Evolutionary conservation across 2,797 vertebrate genomes (phyloP).

Genomic region (Manis javanica): DNA sequence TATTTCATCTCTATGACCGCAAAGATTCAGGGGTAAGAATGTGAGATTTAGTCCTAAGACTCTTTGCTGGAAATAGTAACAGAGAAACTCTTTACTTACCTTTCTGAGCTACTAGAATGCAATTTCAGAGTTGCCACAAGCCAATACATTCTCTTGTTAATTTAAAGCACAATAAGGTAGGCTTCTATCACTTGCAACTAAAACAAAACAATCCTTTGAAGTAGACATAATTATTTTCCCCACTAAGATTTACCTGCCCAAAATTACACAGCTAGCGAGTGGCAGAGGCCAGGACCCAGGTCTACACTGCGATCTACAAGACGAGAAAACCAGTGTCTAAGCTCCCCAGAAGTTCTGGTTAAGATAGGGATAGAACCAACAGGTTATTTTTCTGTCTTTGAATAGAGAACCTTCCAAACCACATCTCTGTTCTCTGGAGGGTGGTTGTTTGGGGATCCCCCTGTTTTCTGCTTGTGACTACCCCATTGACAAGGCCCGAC

Average conservation of each 20-base stretch:
- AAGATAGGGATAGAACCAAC: not conserved
- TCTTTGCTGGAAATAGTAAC: not conserved
- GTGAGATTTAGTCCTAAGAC: not conserved
- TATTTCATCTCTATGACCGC: not conserved
- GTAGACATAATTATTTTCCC: conserved; percentile 1
- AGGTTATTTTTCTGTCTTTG: not conserved
- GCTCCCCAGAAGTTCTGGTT: not conserved
- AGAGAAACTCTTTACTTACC: not conserved
- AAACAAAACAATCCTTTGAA: conserved; percentile 39
- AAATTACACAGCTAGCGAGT: not conserved
- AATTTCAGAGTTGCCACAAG: not conserved
- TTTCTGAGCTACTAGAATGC: not conserved
- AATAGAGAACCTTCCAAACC: not conserved
- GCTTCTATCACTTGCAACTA: not conserved
- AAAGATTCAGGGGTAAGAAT: not conserved
- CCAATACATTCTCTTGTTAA: not conserved
- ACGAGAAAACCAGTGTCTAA: not conserved
- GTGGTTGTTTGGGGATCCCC: not conserved
- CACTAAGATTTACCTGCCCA: not conserved
- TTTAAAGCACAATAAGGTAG: not conserved
- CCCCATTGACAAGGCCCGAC: not conserved
- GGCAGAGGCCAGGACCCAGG: not conserved
- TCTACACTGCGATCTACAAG: not conserved
- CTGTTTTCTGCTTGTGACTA: conserved; percentile 29
- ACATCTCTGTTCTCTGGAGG: not conserved